Evolutionary conservation across 2,113 vertebrate genomes (phyloP).

Genomic region (Ailurus styani): DNA sequence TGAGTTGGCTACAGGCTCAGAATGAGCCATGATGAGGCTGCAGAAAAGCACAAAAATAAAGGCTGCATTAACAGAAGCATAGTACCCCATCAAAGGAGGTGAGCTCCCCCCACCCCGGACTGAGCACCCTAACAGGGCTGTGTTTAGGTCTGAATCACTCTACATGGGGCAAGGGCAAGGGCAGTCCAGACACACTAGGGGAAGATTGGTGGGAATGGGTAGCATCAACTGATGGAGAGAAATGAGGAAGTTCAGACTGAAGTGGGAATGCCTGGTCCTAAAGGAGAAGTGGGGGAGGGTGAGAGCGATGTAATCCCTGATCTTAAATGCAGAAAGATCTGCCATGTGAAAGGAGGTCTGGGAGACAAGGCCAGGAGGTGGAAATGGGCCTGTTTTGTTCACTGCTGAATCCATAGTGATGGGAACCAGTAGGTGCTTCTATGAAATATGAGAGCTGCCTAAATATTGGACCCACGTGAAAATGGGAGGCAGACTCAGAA

Average conservation of each 20-base stretch:
- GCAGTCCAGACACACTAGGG: neutral
- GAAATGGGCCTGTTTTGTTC: neutral
- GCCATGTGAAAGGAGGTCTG: neutral
- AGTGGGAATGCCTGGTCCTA: neutral
- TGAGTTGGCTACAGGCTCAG: neutral
- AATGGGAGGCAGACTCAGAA: neutral
- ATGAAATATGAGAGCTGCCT: neutral
- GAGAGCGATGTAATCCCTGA: neutral
- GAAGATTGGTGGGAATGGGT: neutral
- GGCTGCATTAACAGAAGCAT: neutral
- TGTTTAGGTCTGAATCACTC: neutral
- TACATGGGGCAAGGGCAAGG: neutral
- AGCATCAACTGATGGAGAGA: neutral
- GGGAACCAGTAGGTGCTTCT: neutral
- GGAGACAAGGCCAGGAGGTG: no score
- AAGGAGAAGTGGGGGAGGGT: neutral
- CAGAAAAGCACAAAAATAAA: neutral
- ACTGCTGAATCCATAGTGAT: neutral
- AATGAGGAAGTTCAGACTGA: neutral
- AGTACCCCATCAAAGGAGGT: neutral
- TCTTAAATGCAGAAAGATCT: neutral
- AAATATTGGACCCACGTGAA: neutral
- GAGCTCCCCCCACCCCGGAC: neutral
- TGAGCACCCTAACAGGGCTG: neutral
- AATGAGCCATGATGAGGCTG: neutral